Percentiles rank a stretch among this genome's conserved stretches.
Conservation (phyloP, 2,888 invertebrate genomes). For the Parelbella ahira region DNA sequence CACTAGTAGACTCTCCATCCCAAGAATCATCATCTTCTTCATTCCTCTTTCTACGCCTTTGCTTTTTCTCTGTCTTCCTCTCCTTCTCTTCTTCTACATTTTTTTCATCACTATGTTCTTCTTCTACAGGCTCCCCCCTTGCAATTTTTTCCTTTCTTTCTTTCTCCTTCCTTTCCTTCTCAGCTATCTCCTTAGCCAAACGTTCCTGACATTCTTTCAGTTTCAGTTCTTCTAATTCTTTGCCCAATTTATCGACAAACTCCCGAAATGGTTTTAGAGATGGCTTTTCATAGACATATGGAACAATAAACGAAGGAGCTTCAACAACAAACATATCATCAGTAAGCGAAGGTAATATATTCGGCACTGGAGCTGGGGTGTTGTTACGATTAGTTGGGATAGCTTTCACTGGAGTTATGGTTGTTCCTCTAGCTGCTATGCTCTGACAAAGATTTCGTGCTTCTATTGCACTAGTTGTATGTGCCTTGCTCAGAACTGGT, state of each 20-base stretch:
- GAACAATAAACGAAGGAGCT: slow-evolving; percentile 95
- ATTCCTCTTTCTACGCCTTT: slow-evolving; percentile 50
- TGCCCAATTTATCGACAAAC: slow-evolving; percentile 84
- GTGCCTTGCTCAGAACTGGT: slow-evolving; percentile 42
- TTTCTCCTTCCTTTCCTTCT: slow-evolving; percentile 64
- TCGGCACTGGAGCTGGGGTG: slow-evolving; percentile 49
- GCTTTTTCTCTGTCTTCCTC: slow-evolving; percentile 57
- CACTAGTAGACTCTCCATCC: slow-evolving; percentile 79
- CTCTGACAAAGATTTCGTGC: slow-evolving; percentile 70
- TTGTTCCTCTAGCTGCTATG: slow-evolving; percentile 73
- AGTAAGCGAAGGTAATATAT: slow-evolving; percentile 88
- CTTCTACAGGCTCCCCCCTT: slow-evolving; percentile 47
- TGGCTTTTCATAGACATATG: slow-evolving; percentile 95
- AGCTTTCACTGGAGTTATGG: slow-evolving; percentile 76
- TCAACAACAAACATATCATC: slow-evolving; percentile 97
- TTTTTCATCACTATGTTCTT: slow-evolving; percentile 37
- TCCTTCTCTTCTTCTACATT: slow-evolving; percentile 45
- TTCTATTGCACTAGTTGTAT: slow-evolving; percentile 47
- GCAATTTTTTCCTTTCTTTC: slow-evolving; percentile 63
- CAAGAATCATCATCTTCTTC: slow-evolving; percentile 82
- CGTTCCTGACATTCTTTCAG: slow-evolving; percentile 61
- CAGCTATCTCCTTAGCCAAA: slow-evolving; percentile 51
- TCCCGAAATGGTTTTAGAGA: slow-evolving; percentile 89
- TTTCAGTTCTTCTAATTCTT: slow-evolving; percentile 79
- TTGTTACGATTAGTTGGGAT: slow-evolving; percentile 39